Conservation (phyloP, 2,888 invertebrate species). For the Hylaea fasciaria region DNA sequence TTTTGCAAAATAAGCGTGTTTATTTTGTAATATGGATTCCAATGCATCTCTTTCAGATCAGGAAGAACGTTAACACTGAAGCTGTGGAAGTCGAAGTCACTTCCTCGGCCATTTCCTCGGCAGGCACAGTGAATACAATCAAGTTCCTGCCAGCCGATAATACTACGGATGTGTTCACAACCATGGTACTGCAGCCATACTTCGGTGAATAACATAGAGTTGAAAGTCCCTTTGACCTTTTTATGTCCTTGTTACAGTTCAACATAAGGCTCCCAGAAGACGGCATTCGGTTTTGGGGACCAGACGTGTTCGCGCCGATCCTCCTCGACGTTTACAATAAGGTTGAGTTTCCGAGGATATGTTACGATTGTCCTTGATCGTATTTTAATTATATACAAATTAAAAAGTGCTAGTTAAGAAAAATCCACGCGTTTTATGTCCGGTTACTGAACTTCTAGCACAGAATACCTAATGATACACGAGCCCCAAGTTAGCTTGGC, state of each 20-base stretch:
- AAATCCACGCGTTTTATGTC: too few species aligned
- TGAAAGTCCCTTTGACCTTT: too few species aligned
- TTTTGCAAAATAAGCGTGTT: too few species aligned
- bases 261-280: constrained; percentile 41
- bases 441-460: too few species aligned
- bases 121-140: constrained; percentile 40
- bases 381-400: neutral
- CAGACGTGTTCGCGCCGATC: constrained; percentile 57
- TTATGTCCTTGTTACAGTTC: constrained; percentile 57
- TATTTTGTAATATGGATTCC: too few species aligned
- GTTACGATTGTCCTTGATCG: constrained; percentile 61
- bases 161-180: constrained; percentile 51
- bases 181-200: constrained; percentile 53
- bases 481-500: too few species aligned
- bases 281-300: constrained; percentile 58
- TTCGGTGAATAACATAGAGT: too few species aligned
- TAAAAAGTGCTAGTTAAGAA: too few species aligned
- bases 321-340: constrained; percentile 49
- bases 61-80: constrained; percentile 53
- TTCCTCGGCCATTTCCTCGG: constrained; percentile 13
- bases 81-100: constrained; percentile 44
- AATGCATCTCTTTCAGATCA: constrained; percentile 51
- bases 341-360: constrained; percentile 62
- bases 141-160: constrained; percentile 54
- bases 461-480: too few species aligned